These are phyloP conservation scores for Galerucella nymphaeae DNA, from an alignment of 2,888 invertebrate species.

Conservation along the genomic window DNA sequence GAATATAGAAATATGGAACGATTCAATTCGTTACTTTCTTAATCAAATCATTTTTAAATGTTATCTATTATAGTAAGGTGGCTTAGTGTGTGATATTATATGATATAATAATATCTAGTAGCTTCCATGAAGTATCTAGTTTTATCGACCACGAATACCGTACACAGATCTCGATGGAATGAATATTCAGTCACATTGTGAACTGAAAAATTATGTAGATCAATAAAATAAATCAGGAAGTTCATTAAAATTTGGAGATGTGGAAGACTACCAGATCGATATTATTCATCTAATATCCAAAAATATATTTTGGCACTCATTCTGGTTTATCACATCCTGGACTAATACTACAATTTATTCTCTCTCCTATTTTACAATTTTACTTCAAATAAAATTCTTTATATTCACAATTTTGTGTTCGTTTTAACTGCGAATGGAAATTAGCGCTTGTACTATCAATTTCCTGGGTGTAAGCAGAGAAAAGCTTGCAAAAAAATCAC, in stretches of 20 bases:
- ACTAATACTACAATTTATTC: too few relatives aligned
- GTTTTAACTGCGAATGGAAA: not conserved
- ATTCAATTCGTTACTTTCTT: slow-evolving; percentile 61
- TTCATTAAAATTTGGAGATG: too few relatives aligned
- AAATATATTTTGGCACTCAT: too few relatives aligned
- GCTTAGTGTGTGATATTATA: not conserved
- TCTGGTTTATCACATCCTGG: too few relatives aligned
- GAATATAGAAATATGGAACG: slow-evolving; percentile 57
- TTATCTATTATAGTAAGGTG: slow-evolving; percentile 9
- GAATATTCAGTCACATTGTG: too few relatives aligned
- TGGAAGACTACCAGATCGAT: too few relatives aligned
- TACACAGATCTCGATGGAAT: too few relatives aligned
- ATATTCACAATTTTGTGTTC: not conserved
- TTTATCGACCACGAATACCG: too few relatives aligned
- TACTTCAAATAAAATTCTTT: not conserved
- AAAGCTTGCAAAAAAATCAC: slow-evolving; percentile 2
- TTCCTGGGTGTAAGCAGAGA: not conserved
- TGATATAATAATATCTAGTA: not conserved
- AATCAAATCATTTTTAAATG: slow-evolving; percentile 52
- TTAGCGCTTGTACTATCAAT: slow-evolving; percentile 2
- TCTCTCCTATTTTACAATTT: not conserved
- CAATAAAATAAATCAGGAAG: too few relatives aligned
- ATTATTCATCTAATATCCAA: too few relatives aligned
- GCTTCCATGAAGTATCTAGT: too few relatives aligned
- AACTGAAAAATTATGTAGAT: too few relatives aligned